phyloP scores from a whole-genome alignment of 2,113 vertebrate genomes.

The Sarotherodon lohbergeri region DNA sequence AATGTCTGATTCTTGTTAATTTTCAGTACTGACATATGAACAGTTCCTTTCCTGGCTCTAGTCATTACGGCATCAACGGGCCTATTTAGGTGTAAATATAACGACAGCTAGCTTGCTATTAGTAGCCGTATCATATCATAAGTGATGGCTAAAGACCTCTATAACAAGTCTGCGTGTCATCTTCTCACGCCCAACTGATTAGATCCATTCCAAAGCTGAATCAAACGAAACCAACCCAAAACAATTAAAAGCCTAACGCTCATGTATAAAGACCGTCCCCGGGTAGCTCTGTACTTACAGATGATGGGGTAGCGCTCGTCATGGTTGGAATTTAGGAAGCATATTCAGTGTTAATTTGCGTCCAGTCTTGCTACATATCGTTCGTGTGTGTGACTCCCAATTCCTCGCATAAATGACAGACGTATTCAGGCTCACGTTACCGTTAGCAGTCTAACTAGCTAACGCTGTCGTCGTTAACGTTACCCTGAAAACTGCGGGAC shows the following conservation, averaged over 20 bases:
- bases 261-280: constrained; percentile 22
- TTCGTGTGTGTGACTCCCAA: constrained; percentile 1
- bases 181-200: constrained; percentile 58
- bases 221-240: constrained; percentile 40
- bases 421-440: constrained; percentile 28
- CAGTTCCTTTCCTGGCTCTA: constrained; percentile 63
- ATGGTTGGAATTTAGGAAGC: constrained; percentile 66
- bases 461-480: constrained; percentile 53
- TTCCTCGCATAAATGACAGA: constrained; percentile 31
- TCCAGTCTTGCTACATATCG: constrained; percentile 40
- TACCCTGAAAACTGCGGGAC: constrained; percentile 58
- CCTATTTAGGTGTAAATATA: constrained; percentile 67
- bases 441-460: constrained; percentile 55
- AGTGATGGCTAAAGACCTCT: constrained; percentile 35
- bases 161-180: constrained; percentile 39
- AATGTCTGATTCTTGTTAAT: constrained; percentile 42
- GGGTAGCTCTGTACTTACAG: constrained; percentile 63
- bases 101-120: constrained; percentile 61
- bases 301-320: constrained; percentile 62
- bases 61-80: constrained; percentile 52
- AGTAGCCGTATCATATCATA: constrained; percentile 34
- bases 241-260: constrained; percentile 38
- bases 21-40: constrained; percentile 69
- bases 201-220: constrained; percentile 23
- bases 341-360: constrained; percentile 57